A percentile compares a stretch with the other conserved stretches of the same genome.
Conservation (phyloP, 2,888 invertebrate genomes). For the Micropterix aruncella region DNA sequence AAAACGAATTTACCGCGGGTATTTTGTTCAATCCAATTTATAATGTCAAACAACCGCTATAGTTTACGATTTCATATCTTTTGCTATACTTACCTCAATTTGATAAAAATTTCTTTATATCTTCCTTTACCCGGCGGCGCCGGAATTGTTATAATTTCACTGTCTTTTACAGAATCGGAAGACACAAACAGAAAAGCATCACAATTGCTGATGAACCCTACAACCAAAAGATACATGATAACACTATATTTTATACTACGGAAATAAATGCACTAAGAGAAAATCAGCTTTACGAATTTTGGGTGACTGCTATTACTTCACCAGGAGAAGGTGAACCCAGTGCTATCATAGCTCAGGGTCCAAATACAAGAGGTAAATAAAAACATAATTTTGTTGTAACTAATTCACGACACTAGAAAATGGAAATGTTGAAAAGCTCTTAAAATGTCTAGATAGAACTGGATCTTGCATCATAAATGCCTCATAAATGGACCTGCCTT, state of each 20-base stretch:
- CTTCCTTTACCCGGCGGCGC: too few relatives aligned
- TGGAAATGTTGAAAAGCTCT: not conserved
- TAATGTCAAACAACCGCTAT: too few relatives aligned
- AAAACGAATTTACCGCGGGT: too few relatives aligned
- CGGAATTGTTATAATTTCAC: too few relatives aligned
- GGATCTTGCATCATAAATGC: too few relatives aligned
- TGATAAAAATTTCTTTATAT: too few relatives aligned
- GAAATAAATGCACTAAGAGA: constrained; percentile 55
- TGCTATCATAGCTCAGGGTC: constrained; percentile 56
- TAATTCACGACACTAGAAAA: not conserved
- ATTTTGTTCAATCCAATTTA: too few relatives aligned
- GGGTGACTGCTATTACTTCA: constrained; percentile 72
- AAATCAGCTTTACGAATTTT: constrained; percentile 69
- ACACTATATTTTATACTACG: constrained; percentile 24
- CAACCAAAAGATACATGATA: constrained; percentile 6
- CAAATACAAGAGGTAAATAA: constrained; percentile 48
- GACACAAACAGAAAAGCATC: constrained; percentile 25
- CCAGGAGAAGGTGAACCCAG: constrained; percentile 53
- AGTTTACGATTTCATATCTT: too few relatives aligned
- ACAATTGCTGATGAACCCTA: constrained; percentile 19
- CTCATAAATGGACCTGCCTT: too few relatives aligned
- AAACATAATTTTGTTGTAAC: not conserved
- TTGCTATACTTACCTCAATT: too few relatives aligned
- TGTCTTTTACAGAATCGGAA: constrained; percentile 22
- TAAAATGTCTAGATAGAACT: not conserved